Base-by-base conservation (phyloP, 2,113 vertebrate species). In the Lophius piscatorius region DNA sequence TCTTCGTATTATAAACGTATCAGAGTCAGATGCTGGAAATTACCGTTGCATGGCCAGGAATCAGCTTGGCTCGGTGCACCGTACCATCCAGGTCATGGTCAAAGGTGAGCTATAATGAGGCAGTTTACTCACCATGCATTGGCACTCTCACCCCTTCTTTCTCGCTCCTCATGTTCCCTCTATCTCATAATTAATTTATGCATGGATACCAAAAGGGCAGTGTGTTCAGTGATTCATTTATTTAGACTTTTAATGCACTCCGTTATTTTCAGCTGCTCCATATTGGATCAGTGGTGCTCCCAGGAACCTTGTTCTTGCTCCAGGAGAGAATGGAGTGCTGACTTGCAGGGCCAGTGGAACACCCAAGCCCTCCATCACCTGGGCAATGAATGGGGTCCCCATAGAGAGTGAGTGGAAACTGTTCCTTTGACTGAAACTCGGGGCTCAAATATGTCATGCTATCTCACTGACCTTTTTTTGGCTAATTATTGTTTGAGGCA, bases 201-300 rank as follows among this genome's bases (percentile, higher is more conserved):
- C 63, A 38, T 61, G 38, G 49, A 51, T 63, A 65, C 52, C 45
- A 80, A 35, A 22, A 52, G 58, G 23, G 33, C 34, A 35, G 29
- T 18, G 41, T 34, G 66, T 58, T 60, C 63, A n/a, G 49, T 78
- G 60, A 82, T 79, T 73, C 58, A 82, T 74, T 75, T n/a, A 18
- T 81, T 20, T 59, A 62, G 35, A 55, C 41, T 51, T 72, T 61
- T 80, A 44, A 54, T 67, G 51, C 16, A 2, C 52, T 80, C 51
- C 76, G 51, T 45, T 75, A 18, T 64, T 81, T 80, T 24, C 66
- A 99, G 97, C 97, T 77, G 93, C 96, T 55, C 97, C 97, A 0
- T 98, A 97, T 77, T 99, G 97, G 97, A 96, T 98, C 86, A 88
- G 82, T 46, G 89, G 89, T 42, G 88, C 96, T 52, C 95, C 97